Conservation (phyloP, 2,888 invertebrate genomes). For the Choristoneura rosaceana region DNA sequence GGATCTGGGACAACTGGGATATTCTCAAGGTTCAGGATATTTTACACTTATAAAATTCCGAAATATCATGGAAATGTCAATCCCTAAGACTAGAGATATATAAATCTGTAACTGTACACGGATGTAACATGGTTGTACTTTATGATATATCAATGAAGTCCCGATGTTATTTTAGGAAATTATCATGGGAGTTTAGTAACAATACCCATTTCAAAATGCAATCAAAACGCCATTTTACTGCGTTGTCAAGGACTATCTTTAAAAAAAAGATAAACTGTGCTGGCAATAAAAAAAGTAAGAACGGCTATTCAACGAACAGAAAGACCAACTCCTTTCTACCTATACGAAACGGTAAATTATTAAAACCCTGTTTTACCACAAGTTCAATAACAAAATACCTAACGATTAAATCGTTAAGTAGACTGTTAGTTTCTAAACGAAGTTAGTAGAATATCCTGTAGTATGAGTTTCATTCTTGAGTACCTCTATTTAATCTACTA, state of each 20-base stretch:
- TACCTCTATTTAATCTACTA: not conserved
- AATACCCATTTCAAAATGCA: too few species aligned
- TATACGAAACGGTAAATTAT: constrained; percentile 28
- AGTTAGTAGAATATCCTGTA: not conserved
- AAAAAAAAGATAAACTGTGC: not conserved
- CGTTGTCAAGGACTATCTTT: not conserved
- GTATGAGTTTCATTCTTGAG: not conserved
- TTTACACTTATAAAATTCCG: too few species aligned
- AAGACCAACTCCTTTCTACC: constrained; percentile 6
- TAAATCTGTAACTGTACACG: too few species aligned
- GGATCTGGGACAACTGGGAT: too few species aligned
- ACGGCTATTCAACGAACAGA: not conserved
- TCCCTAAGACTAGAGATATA: too few species aligned
- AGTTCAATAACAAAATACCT: not conserved
- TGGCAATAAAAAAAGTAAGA: not conserved
- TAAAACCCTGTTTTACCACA: constrained; percentile 19
- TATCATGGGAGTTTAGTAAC: too few species aligned
- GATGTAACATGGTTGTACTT: too few species aligned
- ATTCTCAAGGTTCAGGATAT: too few species aligned
- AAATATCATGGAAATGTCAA: too few species aligned
- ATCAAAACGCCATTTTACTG: not conserved
- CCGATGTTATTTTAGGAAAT: too few species aligned
- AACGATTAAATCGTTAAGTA: constrained; percentile 6
- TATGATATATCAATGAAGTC: too few species aligned
- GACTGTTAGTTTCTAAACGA: constrained; percentile 7